A percentile compares a stretch with the other conserved stretches of the same genome.
Evolutionary conservation across 2,113 vertebrate species (phyloP).

Genomic region (rat (Rattus norvegicus)): GRCr8 NC_086028.1:71812001-71812500

Average conservation of each 20-base stretch:
- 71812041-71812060: too few relatives aligned
- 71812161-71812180: constrained; percentile 26
- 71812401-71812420: constrained; percentile 46
- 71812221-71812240: constrained; percentile 49
- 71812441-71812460: constrained; percentile 30
- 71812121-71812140: not conserved
- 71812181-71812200: constrained; percentile 1
- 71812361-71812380: constrained; percentile 17
- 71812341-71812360: not conserved
- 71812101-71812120: too few relatives aligned
- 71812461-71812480: constrained; percentile 54
- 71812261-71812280: not conserved
- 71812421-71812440: constrained; percentile 1
- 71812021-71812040: too few relatives aligned
- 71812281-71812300: not conserved
- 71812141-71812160: constrained; percentile 18
- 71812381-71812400: not conserved
- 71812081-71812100: too few relatives aligned
- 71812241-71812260: not conserved
- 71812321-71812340: not conserved
- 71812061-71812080: too few relatives aligned
- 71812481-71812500: constrained; percentile 20
- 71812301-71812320: not conserved
- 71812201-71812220: constrained; percentile 16
- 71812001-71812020: too few relatives aligned